Evolutionary conservation across 2,113 vertebrate species (phyloP).

Genomic region (Ranitomeya variabilis): DNA sequence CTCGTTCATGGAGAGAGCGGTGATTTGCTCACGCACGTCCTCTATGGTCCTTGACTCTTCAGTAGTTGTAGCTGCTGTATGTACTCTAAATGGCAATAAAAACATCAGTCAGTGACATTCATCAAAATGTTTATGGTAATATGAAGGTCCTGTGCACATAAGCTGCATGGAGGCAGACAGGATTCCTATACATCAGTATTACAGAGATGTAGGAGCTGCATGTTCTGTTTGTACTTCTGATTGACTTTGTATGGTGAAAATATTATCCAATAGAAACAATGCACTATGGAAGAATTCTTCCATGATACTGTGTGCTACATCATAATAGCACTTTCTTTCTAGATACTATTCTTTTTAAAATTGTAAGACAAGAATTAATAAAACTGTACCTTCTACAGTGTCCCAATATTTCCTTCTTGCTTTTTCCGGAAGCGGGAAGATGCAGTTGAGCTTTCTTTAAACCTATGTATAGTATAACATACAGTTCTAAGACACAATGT

Average conservation of each 20-base stretch:
- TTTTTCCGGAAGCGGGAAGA: not conserved
- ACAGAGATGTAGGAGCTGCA: not conserved
- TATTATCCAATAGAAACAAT: not conserved
- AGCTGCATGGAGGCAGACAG: too few species aligned
- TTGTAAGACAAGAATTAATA: not conserved
- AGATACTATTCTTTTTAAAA: not conserved
- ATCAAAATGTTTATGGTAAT: not conserved
- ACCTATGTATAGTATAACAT: not conserved
- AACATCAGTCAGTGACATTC: not conserved
- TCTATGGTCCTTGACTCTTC: not conserved
- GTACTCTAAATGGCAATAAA: not conserved
- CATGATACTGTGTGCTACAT: not conserved
- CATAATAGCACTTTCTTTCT: not conserved
- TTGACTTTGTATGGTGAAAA: not conserved
- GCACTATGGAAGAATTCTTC: not conserved
- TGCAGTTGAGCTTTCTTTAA: not conserved
- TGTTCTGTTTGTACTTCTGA: not conserved
- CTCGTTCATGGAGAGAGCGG: not conserved
- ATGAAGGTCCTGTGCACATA: not conserved
- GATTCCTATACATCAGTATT: not conserved
- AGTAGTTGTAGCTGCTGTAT: not conserved
- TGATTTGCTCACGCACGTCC: not conserved
- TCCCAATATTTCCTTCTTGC: conserved; percentile 6
- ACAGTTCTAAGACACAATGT: not conserved
- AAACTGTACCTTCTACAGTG: conserved; percentile 20